phyloP scores from a whole-genome alignment of 2,113 vertebrate genomes.

The Misgurnus mizolepis region DNA sequence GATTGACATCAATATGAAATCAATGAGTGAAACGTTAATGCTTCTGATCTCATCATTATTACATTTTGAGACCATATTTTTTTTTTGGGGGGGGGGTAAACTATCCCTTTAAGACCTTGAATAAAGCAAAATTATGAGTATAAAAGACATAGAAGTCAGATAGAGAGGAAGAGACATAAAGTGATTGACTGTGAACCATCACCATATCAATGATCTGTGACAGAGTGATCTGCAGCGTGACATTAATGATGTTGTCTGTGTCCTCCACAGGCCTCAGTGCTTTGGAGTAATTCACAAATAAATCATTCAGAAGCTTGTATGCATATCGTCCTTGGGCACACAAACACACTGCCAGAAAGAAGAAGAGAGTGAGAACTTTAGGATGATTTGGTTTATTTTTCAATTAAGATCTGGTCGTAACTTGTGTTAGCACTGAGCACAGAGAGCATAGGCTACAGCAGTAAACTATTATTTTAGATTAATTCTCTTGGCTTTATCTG shows the following conservation, averaged over 20 bases:
- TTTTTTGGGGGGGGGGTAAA: too few relatives aligned
- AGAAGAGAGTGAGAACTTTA: slow-evolving; percentile 10
- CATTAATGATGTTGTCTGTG: slow-evolving; percentile 84
- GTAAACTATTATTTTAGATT: not conserved
- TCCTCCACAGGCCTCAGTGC: slow-evolving; percentile 87
- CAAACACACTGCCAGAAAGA: slow-evolving; percentile 66
- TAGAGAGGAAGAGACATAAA: not conserved
- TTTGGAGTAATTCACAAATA: slow-evolving; percentile 87
- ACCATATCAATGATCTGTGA: slow-evolving; percentile 97
- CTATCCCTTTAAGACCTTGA: too few relatives aligned
- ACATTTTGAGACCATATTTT: too few relatives aligned
- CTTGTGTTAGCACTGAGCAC: not conserved
- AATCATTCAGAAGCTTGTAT: slow-evolving; percentile 81
- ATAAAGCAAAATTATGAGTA: too few relatives aligned
- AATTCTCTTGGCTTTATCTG: not conserved
- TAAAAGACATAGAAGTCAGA: not conserved
- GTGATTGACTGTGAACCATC: slow-evolving; percentile 21
- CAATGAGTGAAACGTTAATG: too few relatives aligned
- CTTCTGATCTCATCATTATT: too few relatives aligned
- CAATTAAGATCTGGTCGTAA: not conserved
- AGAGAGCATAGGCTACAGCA: not conserved
- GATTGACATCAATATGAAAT: too few relatives aligned
- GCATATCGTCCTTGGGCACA: slow-evolving; percentile 80
- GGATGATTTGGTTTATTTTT: not conserved
- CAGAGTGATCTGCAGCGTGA: slow-evolving; percentile 88